phyloP scores from a whole-genome alignment of 2,888 invertebrate species.

The Drosophila kuntzei region DNA sequence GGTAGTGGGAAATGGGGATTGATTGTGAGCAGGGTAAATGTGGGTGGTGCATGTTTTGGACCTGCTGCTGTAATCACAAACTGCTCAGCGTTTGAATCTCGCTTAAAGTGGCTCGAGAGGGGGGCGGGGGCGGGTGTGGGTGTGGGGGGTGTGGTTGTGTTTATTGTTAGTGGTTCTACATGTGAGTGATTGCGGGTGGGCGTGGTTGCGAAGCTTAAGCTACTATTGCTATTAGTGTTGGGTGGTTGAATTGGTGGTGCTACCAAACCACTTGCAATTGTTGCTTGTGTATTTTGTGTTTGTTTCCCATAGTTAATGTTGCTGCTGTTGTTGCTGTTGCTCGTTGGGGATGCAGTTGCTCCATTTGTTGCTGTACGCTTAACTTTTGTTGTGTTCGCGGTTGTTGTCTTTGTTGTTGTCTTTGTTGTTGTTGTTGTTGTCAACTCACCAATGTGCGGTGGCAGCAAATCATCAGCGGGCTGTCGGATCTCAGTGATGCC shows the following conservation, averaged over 20 bases:
- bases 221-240: constrained; percentile 31
- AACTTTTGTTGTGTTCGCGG: constrained; percentile 20
- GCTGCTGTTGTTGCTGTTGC: constrained; percentile 22
- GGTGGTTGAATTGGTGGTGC: constrained; percentile 32
- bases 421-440: constrained; percentile 45
- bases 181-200: constrained; percentile 8
- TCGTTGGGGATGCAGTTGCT: constrained; percentile 7
- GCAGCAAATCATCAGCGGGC: constrained; percentile 84
- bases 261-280: constrained; percentile 21
- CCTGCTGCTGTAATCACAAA: constrained; percentile 61
- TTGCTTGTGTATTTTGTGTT: constrained; percentile 39
- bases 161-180: constrained; percentile 58
- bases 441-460: constrained; percentile 85
- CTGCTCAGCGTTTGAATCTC: constrained; percentile 39
- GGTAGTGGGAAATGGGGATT: constrained; percentile 41
- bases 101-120: constrained; percentile 49
- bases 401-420: constrained; percentile 29
- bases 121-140: background rate
- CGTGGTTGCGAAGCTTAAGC: constrained; percentile 39
- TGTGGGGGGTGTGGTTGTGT: background rate
- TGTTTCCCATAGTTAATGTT: constrained; percentile 1
- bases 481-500: constrained; percentile 85
- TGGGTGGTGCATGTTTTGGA: constrained; percentile 60
- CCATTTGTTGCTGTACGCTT: constrained; percentile 26
- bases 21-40: constrained; percentile 63